Evolutionary conservation across 2,113 vertebrate species (phyloP).

Genomic region (Gasterosteus aculeatus): DNA sequence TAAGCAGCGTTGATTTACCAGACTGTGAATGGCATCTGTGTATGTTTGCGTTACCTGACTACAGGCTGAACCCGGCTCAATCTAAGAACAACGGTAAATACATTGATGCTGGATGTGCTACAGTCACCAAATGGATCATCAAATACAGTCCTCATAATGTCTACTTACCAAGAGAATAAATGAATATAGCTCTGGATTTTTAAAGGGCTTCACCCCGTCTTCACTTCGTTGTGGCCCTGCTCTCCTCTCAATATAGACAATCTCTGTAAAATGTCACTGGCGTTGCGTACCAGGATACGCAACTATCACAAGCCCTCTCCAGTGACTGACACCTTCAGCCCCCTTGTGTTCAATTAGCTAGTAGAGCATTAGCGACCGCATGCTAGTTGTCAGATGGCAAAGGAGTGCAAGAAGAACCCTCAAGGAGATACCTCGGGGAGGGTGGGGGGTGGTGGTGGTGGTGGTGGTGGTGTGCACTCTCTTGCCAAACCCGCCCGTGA

Average conservation of each 20-base stretch:
- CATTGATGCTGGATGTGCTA: background rate
- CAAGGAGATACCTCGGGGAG: slow-evolving; percentile 70
- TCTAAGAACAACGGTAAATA: background rate
- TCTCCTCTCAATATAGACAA: slow-evolving; percentile 32
- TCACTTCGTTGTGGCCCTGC: slow-evolving; percentile 21
- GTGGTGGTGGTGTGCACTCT: slow-evolving; percentile 36
- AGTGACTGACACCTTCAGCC: slow-evolving; percentile 74
- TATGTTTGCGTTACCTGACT: slow-evolving; percentile 5
- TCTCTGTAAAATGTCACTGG: slow-evolving; percentile 29
- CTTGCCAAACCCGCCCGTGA: slow-evolving; percentile 56
- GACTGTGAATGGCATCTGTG: background rate
- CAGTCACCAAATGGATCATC: background rate
- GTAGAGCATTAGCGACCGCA: slow-evolving; percentile 71
- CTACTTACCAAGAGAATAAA: background rate
- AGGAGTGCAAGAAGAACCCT: slow-evolving; percentile 69
- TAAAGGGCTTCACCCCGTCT: background rate
- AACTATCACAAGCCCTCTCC: slow-evolving; percentile 44
- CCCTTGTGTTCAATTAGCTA: slow-evolving; percentile 77
- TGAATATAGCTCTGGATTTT: background rate
- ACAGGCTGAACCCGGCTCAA: background rate
- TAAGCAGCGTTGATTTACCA: slow-evolving; percentile 26
- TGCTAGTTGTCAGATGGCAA: slow-evolving; percentile 77
- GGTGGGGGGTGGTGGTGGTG: background rate
- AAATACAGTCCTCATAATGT: background rate
- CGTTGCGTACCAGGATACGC: slow-evolving; percentile 14